Base-by-base conservation (phyloP, 2,888 invertebrate species). In the Alsophila aescularia region DNA sequence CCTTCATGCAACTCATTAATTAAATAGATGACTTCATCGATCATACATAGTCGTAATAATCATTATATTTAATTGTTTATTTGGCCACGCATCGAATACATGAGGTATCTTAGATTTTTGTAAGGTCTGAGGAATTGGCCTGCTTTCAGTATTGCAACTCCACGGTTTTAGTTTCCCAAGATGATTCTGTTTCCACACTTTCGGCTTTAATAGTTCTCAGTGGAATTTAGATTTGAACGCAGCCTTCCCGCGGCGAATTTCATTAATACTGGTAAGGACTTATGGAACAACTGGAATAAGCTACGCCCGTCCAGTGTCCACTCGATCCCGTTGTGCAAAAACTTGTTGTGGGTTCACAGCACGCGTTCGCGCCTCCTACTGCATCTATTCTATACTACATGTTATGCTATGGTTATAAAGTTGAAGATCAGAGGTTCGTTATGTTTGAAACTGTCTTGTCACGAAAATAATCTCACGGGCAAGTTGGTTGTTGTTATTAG, bases 331-430 rank as follows among this genome's bases (percentile, higher is more conserved):
- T 15, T 10, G 40, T 4, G 32, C 52, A 53, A 47, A 52, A 53
- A 53, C 52, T 47, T 31, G 52, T 41, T 18, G 29, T 27, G 13
- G 18, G 45, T 29, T 9, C 34, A 29, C 34, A 47, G 52, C 47
- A 42, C 52, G 52, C 40, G 32, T 36, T 45, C 52, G 52, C 41
- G 32, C 41, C 52, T 47, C 52, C 47, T 6, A 47, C 41, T 47
- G 52, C 24, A 24, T 8, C 7, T 6, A 18, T 18, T 32, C 32
- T 13, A 4, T 12, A 42, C n/a, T 4, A 29, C 10, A 29, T 8
- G 1, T 6, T 9, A 29, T n/a, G n/a, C 2, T 2, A n/a, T 29
- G n/a, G 2, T 3, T 10, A n/a, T 9, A 24, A 24, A 24, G 8
- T 24, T 24, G 24, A 7, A 8, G 5, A 24, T 5, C 7, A 24